Conservation (phyloP, 1,140 invertebrate species). For the Hestina assimilis region DNA sequence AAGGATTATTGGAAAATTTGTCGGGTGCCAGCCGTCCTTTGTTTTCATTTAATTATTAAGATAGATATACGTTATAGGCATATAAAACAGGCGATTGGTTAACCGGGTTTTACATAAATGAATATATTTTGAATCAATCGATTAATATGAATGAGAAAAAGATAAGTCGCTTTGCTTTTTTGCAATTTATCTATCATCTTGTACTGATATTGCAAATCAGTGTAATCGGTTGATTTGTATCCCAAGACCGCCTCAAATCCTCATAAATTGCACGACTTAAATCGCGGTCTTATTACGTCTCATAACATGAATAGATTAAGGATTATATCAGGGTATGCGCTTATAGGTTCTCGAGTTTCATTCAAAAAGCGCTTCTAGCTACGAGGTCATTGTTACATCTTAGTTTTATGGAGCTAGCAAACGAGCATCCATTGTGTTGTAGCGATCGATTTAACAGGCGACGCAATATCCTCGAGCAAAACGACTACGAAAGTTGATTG, state of each 20-base stretch:
- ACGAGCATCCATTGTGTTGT: slow-evolving; percentile 61
- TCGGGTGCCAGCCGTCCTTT: slow-evolving; percentile 41
- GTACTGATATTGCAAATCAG: not conserved
- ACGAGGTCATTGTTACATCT: slow-evolving; percentile 57
- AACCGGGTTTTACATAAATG: not conserved
- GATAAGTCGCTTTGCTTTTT: not conserved
- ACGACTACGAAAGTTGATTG: slow-evolving; percentile 63
- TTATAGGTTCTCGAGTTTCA: slow-evolving; percentile 31
- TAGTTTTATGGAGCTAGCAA: slow-evolving; percentile 64
- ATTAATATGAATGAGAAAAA: not conserved
- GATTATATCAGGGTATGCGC: slow-evolving; percentile 44
- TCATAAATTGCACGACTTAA: slow-evolving; percentile 12
- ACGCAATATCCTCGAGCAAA: slow-evolving; percentile 61
- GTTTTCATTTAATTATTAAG: slow-evolving; percentile 54
- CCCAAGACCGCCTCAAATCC: not conserved
- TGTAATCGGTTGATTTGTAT: slow-evolving; percentile 7
- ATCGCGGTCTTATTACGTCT: slow-evolving; percentile 17
- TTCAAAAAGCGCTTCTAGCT: slow-evolving; percentile 43
- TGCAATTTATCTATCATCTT: not conserved
- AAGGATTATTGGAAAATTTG: slow-evolving; percentile 62
- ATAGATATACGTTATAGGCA: slow-evolving; percentile 10
- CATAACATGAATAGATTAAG: slow-evolving; percentile 38
- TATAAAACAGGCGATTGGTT: slow-evolving; percentile 8
- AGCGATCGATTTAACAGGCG: slow-evolving; percentile 59
- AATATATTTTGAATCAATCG: not conserved